These are phyloP conservation scores for Enteromius viviparus DNA, from an alignment of 2,797 vertebrate species.

Conservation along the genomic window DNA sequence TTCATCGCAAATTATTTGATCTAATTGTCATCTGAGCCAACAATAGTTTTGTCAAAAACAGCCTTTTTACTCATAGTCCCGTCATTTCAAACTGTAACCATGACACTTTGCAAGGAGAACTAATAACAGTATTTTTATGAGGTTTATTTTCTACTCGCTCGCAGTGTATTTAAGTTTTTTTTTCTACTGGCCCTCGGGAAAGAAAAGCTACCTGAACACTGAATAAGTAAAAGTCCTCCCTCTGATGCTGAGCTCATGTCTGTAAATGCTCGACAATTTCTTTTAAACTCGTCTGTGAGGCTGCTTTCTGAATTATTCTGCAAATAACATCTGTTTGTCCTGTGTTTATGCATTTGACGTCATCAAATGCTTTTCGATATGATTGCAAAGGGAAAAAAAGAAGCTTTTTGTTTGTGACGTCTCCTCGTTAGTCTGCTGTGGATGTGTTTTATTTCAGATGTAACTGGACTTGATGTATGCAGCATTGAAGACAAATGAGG, in stretches of 20 bases:
- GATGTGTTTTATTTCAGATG: background rate
- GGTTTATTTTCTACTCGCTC: slow-evolving; percentile 55
- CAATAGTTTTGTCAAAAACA: background rate
- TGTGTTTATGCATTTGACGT: slow-evolving; percentile 28
- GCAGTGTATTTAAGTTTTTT: slow-evolving; percentile 34
- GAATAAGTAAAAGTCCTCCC: slow-evolving; percentile 2
- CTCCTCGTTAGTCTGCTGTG: slow-evolving; percentile 18
- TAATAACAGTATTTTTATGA: slow-evolving; percentile 41
- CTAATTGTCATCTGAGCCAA: slow-evolving; percentile 29
- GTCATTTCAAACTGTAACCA: slow-evolving; percentile 48
- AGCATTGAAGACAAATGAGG: slow-evolving; percentile 20
- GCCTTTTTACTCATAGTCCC: background rate
- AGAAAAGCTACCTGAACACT: slow-evolving; percentile 14
- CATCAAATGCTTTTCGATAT: slow-evolving; percentile 20
- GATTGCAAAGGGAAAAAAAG: background rate
- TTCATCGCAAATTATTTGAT: slow-evolving; percentile 55
- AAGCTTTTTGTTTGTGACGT: slow-evolving; percentile 34
- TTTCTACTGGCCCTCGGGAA: slow-evolving; percentile 39
- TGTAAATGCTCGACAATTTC: slow-evolving; percentile 27
- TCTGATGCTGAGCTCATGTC: slow-evolving; percentile 15
- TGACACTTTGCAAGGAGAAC: slow-evolving; percentile 31
- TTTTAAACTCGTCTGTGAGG: slow-evolving; percentile 34
- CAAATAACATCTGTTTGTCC: slow-evolving; percentile 33
- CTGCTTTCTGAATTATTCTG: slow-evolving; percentile 26
- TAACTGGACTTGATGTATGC: background rate